Evolutionary conservation across 1,140 invertebrate species (phyloP).

Genomic region (Drosophila lacteicornis): DNA sequence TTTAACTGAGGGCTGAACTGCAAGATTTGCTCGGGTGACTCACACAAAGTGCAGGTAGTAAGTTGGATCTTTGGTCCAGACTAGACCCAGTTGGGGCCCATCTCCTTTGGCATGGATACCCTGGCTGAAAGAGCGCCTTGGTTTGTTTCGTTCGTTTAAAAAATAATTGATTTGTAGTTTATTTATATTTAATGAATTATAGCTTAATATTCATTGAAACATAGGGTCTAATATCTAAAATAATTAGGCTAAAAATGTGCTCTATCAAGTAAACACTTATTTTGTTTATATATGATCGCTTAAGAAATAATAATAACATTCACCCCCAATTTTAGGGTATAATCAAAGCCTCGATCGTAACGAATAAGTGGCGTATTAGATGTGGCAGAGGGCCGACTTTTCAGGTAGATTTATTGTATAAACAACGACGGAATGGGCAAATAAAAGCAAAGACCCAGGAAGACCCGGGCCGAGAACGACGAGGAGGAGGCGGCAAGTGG

Average conservation of each 20-base stretch:
- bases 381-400: conserved; percentile 33
- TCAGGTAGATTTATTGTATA: conserved; percentile 81
- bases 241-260: too few species aligned
- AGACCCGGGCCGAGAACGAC: conserved; percentile 23
- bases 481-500: conserved; percentile 21
- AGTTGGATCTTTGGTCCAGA: conserved; percentile 26
- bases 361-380: conserved; percentile 46
- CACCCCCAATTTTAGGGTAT: conserved; percentile 7
- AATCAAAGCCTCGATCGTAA: neutral
- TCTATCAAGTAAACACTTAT: too few species aligned
- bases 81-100: conserved; percentile 20
- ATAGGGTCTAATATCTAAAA: too few species aligned
- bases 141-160: too few species aligned
- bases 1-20: conserved; percentile 47
- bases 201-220: neutral
- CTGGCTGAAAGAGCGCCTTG: neutral
- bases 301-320: neutral
- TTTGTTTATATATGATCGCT: neutral
- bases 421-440: conserved; percentile 67
- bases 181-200: neutral
- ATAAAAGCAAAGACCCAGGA: conserved; percentile 42
- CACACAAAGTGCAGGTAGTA: conserved; percentile 60
- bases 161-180: too few species aligned
- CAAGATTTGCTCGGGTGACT: conserved; percentile 62
- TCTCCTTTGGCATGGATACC: conserved; percentile 29